phyloP scores from a whole-genome alignment of 1,140 invertebrate species.

The Drosophila athabasca region DNA sequence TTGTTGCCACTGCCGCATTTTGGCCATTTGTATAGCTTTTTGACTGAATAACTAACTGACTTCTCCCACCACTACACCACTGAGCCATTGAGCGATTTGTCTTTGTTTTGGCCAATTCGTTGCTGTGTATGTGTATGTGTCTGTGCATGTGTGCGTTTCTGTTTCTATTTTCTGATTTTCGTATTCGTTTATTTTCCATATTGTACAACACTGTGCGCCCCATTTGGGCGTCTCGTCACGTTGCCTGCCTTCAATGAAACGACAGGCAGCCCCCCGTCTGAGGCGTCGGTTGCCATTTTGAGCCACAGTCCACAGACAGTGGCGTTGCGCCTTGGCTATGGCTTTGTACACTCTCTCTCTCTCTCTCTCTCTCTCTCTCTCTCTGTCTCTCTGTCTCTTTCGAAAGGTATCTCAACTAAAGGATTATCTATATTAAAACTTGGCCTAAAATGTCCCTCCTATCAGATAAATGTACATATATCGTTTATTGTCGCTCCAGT shows the following conservation, averaged over 20 bases:
- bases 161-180: conserved; percentile 18
- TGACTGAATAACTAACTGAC: too few relatives aligned
- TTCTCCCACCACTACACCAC: neutral
- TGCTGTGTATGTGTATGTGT: neutral
- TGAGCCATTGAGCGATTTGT: conserved; percentile 9
- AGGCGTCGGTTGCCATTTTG: conserved; percentile 33
- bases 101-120: conserved; percentile 33
- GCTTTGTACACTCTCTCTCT: neutral
- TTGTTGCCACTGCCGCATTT: conserved; percentile 32
- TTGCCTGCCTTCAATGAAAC: conserved; percentile 71
- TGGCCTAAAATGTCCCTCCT: too few relatives aligned
- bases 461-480: too few relatives aligned
- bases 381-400: too few relatives aligned
- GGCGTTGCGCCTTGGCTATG: conserved; percentile 18
- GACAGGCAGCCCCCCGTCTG: conserved; percentile 49
- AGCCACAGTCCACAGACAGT: conserved; percentile 30
- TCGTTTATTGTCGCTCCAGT: too few relatives aligned
- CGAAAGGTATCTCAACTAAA: conserved; percentile 11
- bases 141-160: conserved; percentile 27
- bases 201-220: conserved; percentile 64
- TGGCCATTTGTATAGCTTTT: conserved; percentile 28
- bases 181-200: conserved; percentile 29
- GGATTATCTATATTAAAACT: too few relatives aligned
- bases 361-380: too few relatives aligned
- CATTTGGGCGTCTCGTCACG: conserved; percentile 80